Base-by-base conservation (phyloP, 1,140 invertebrate species). In the Spodoptera litura region DNA sequence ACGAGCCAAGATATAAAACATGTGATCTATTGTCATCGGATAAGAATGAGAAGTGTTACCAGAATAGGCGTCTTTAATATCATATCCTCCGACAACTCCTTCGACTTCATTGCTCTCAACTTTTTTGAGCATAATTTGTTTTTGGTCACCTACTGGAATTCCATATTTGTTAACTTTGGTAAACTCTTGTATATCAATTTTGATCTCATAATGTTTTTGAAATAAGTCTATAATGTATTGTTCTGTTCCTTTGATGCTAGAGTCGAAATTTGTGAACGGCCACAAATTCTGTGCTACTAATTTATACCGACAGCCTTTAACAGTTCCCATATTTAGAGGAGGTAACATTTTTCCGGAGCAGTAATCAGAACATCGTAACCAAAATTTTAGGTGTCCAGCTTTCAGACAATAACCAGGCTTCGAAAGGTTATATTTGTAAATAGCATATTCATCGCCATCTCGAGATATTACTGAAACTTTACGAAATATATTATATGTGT, bases 21-120 rank as follows among this genome's bases (percentile, higher is more conserved):
- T 53, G 13, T 84, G 61, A 15, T 85, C 83, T 9, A 79, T 66
- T 8, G 44, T 38, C 13, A 74, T 77, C 2, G 85, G 85, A 71
- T 81, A 80, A 51, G 25, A 35, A 52, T 72, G 80, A 4, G 81
- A 81, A n/a, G 81, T 55, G 15, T 76, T 64, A 51, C 51, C 52
- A 27, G 51, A 55, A 0, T 4, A 44, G 1, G 38, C 12, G 2
- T 35, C 44, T 0, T 52, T 68, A 6, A 83, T 31, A 9, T 38
- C 10, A 51, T 73, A 79, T 5, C 81, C 83, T n/a, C 85, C 85
- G 6, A 79, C 8, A 70, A 58, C 80, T 0, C 81, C 84, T 66
- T 78, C 84, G 31, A 61, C 44, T 74, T 80, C 10, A 71, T 81
- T 56, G 74, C 13, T 31, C 53, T 59, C 20, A 4, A 74, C 58